Evolutionary conservation across 2,888 invertebrate genomes (phyloP).

Genomic region (Tenthredo livida): DNA sequence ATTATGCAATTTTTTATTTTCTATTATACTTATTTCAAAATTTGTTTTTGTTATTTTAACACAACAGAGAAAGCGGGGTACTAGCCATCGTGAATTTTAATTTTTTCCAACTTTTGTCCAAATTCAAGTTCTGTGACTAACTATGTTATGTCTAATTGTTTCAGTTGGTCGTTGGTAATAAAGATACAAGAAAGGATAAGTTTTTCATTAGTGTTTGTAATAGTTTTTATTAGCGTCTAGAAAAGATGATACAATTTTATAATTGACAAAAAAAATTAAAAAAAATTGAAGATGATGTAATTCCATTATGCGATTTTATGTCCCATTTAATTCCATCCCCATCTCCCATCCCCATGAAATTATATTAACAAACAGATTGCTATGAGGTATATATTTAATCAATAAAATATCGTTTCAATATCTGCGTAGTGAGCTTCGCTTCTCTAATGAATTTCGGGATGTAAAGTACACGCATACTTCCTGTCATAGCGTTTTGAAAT

Average conservation of each 20-base stretch:
- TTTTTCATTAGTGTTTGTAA: background rate
- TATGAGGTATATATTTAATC: background rate
- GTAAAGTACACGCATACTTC: conserved; percentile 23
- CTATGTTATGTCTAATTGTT: background rate
- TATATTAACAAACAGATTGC: background rate
- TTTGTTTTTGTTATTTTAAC: conserved; percentile 1
- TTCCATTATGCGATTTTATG: background rate
- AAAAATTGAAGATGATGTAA: background rate
- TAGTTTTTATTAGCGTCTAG: background rate
- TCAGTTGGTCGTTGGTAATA: background rate
- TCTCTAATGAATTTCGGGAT: background rate
- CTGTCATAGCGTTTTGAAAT: conserved; percentile 4
- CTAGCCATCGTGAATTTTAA: conserved; percentile 1
- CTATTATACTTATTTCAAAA: background rate
- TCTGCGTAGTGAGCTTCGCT: conserved; percentile 6
- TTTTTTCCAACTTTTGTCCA: background rate
- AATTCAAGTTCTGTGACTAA: background rate
- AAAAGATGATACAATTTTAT: background rate
- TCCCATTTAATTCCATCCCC: no score
- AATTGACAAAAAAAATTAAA: background rate
- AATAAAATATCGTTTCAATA: conserved; percentile 13
- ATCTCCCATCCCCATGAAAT: no score
- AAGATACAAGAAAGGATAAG: background rate
- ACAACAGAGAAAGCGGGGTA: background rate
- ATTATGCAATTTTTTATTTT: background rate